These are phyloP conservation scores for Lasioglossum pauxillum DNA, from an alignment of 2,888 invertebrate genomes.

Conservation along the genomic window DNA sequence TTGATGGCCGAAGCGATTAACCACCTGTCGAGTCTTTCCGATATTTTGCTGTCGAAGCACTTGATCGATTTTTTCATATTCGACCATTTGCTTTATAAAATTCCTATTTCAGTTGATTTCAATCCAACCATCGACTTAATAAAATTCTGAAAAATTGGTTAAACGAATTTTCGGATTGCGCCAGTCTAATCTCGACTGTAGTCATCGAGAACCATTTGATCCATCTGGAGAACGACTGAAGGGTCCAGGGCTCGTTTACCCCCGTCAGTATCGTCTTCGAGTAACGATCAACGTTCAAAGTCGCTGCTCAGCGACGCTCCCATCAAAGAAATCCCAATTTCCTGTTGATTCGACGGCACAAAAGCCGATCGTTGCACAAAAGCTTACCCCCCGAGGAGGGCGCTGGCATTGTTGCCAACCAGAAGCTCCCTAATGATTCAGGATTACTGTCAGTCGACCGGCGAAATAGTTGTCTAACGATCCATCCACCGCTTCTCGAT, in stretches of 20 bases:
- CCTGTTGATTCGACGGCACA: constrained; percentile 48
- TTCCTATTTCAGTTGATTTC: too few species aligned
- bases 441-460: constrained; percentile 56
- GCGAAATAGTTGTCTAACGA: constrained; percentile 62
- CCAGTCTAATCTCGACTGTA: background rate
- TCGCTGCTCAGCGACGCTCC: constrained; percentile 18
- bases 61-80: background rate
- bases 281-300: constrained; percentile 32
- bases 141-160: background rate
- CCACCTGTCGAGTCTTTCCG: background rate
- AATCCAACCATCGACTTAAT: background rate
- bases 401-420: constrained; percentile 39
- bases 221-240: background rate
- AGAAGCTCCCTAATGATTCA: constrained; percentile 60
- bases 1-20: background rate
- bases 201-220: background rate
- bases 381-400: constrained; percentile 12
- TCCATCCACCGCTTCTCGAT: background rate
- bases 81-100: background rate
- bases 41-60: background rate
- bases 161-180: background rate
- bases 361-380: constrained; percentile 45
- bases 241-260: background rate
- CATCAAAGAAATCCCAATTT: constrained; percentile 53
- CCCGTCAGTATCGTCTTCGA: background rate